Evolutionary conservation across 2,888 invertebrate species (phyloP).

Genomic region (Orchestes rusci): DNA sequence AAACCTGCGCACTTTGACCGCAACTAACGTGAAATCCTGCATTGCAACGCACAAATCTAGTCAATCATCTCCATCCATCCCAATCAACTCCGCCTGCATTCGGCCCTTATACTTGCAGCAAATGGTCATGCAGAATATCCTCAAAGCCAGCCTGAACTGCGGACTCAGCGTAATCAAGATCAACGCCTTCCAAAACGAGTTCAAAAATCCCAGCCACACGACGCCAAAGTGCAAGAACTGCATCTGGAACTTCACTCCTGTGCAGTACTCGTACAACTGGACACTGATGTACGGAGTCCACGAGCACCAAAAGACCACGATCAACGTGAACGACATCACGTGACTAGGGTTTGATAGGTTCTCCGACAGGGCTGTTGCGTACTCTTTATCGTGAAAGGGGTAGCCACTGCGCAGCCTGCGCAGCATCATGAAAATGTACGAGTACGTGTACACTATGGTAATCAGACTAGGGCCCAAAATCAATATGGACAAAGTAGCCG

Average conservation of each 20-base stretch:
- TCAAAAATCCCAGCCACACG: conserved; percentile 91
- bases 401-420: conserved; percentile 74
- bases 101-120: conserved; percentile 82
- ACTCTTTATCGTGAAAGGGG: conserved; percentile 87
- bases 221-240: conserved; percentile 86
- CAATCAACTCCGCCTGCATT: conserved; percentile 77
- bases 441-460: conserved; percentile 90
- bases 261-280: conserved; percentile 67
- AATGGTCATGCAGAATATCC: conserved; percentile 80
- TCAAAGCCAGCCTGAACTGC: conserved; percentile 83
- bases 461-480: conserved; percentile 93
- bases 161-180: conserved; percentile 85
- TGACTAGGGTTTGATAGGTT: conserved; percentile 91
- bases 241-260: conserved; percentile 51
- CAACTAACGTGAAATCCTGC: conserved; percentile 40
- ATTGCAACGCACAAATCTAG: too few species aligned
- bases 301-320: conserved; percentile 84
- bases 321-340: conserved; percentile 90
- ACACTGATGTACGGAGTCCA: conserved; percentile 90
- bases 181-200: conserved; percentile 93
- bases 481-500: conserved; percentile 83
- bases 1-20: conserved; percentile 38
- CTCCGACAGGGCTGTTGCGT: conserved; percentile 83
- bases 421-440: conserved; percentile 91
- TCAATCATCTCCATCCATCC: conserved; percentile 82